Percentiles rank a stretch among this genome's conserved stretches.
phyloP scores from a whole-genome alignment of 2,888 invertebrate genomes.

The Macropis europaea region DNA sequence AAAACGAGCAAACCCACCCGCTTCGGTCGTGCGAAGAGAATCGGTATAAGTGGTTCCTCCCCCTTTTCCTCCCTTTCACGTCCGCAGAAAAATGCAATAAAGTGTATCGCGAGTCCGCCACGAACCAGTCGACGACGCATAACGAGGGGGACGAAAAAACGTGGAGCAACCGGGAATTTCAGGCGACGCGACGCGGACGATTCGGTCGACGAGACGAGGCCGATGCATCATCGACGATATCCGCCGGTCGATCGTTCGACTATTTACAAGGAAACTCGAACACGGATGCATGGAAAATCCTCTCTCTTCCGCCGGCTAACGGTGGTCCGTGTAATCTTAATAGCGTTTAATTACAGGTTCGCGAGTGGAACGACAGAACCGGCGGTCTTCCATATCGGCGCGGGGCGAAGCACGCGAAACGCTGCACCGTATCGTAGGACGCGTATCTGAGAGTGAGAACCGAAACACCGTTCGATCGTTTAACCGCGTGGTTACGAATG shows the following conservation, averaged over 20 bases:
- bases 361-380: constrained; percentile 30
- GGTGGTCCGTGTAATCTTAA: constrained; percentile 39
- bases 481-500: constrained; percentile 26
- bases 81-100: background rate
- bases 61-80: background rate
- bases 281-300: background rate
- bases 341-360: constrained; percentile 44
- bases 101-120: background rate
- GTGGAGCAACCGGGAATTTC: background rate
- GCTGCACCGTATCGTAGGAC: constrained; percentile 14
- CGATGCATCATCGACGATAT: constrained; percentile 23
- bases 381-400: constrained; percentile 28
- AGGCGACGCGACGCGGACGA: background rate
- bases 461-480: constrained; percentile 41
- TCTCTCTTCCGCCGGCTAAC: constrained; percentile 4
- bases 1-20: constrained; percentile 36
- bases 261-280: constrained; percentile 3
- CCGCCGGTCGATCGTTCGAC: constrained; percentile 20
- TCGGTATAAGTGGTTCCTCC: constrained; percentile 63
- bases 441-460: constrained; percentile 30
- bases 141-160: background rate
- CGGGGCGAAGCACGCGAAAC: constrained; percentile 25
- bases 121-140: background rate
- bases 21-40: constrained; percentile 43
- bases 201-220: constrained; percentile 3